These are phyloP conservation scores for Parelbella ahira DNA, from an alignment of 2,888 invertebrate species.

Conservation along the genomic window DNA sequence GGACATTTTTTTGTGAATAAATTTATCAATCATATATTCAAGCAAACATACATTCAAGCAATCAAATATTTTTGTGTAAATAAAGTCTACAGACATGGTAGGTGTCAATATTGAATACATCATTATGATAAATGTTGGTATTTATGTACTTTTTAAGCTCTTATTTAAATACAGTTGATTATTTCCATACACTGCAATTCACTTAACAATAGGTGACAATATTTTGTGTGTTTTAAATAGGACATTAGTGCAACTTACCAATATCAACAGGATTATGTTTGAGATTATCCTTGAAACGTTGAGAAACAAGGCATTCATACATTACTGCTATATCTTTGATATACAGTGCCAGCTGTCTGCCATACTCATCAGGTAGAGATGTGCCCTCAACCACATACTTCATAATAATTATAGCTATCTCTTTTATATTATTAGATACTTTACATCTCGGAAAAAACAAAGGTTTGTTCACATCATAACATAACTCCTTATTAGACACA, in stretches of 20 bases:
- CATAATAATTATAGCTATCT: constrained; percentile 56
- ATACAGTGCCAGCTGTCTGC: constrained; percentile 54
- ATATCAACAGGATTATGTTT: constrained; percentile 68
- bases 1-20: too few relatives aligned
- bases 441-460: constrained; percentile 66
- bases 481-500: constrained; percentile 42
- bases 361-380: constrained; percentile 60
- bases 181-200: too few relatives aligned
- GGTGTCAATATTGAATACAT: too few relatives aligned
- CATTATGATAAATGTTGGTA: too few relatives aligned
- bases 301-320: constrained; percentile 68
- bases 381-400: constrained; percentile 65
- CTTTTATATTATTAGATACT: constrained; percentile 63
- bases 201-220: too few relatives aligned
- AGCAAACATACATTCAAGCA: too few relatives aligned
- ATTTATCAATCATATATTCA: too few relatives aligned
- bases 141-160: too few relatives aligned
- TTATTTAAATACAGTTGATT: too few relatives aligned
- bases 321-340: constrained; percentile 67
- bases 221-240: too few relatives aligned
- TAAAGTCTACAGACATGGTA: too few relatives aligned
- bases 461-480: constrained; percentile 59
- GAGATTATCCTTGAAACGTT: constrained; percentile 63
- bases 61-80: too few relatives aligned
- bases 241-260: constrained; percentile 50